Evolutionary conservation across 1,140 invertebrate species (phyloP), one percentile per base, ranked within the genome.

Genomic region (Augochlora pura): DNA sequence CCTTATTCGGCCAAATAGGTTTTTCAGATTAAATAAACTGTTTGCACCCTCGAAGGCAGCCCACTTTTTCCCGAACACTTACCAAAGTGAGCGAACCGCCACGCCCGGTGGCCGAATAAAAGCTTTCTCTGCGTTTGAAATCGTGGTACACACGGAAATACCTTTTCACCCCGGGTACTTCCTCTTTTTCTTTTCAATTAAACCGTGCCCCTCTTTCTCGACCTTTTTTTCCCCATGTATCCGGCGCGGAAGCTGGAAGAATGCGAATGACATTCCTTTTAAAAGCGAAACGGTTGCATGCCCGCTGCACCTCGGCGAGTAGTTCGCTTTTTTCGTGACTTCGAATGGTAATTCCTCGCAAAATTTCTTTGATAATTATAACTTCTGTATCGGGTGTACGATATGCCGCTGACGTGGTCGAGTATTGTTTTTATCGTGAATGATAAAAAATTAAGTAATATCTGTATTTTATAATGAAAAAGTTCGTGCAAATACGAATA

Each of bases 11-110:
- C 42, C 64, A 86, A 86, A 84, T 77, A 72, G 69, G 73, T 75
- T 86, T 86, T 86, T 75, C 66, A 77, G 59, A 86, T 83, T 80
- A 83, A 71, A 85, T 77, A 86, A 83, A 85, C 84, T 77, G 81
- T 83, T 83, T 83, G 69, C 80, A 82, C 77, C 66, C 68, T 86
- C 76, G 64, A 76, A 77, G 64, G 52, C 59, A 39, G 23, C 71
- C 39, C 52, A 73, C 57, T 77, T 77, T 85, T 64, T 60, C 57
- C 57, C 25, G 27, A 60, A 67, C 57, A 27, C 59, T 72, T 72
- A 23, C 68, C 69, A 64, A 72, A 78, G 76, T 52, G 76, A 64
- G 60, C 69, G 69, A 72, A 27, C 64, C 42, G 62, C 57, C 57
- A n/a, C 27, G 32, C 27, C n/a, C n/a, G 62, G 23, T 59, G 62